phyloP scores from a whole-genome alignment of 2,888 invertebrate genomes.

The Uloborus plumipes region DNA sequence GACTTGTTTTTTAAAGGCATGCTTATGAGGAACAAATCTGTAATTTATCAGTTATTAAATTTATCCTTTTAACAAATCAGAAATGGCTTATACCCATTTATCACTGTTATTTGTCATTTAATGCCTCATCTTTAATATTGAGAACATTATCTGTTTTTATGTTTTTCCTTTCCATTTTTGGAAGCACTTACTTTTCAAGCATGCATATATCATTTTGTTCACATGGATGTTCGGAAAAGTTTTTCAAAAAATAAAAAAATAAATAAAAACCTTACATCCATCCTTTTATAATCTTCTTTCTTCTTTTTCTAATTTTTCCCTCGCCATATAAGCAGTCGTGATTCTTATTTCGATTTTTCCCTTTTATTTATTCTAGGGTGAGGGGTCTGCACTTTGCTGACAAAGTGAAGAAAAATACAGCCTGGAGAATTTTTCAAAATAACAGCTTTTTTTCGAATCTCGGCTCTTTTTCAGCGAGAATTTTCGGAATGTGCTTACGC shows the following conservation, averaged over 20 bases:
- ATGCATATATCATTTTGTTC: too few relatives aligned
- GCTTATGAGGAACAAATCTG: too few relatives aligned
- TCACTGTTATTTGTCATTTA: slow-evolving; percentile 5
- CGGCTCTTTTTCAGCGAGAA: neutral
- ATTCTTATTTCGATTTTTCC: neutral
- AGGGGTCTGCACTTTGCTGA: neutral
- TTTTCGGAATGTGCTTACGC: slow-evolving; percentile 25
- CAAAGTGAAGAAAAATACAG: too few relatives aligned
- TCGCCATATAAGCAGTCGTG: neutral
- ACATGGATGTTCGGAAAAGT: neutral
- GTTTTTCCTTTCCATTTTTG: neutral
- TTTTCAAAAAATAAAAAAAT: neutral
- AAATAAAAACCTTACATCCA: neutral
- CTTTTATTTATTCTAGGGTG: neutral
- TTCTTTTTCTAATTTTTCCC: neutral
- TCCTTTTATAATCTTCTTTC: neutral
- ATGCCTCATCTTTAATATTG: slow-evolving; percentile 14
- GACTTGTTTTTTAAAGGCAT: too few relatives aligned
- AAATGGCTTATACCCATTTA: too few relatives aligned
- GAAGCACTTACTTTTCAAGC: neutral
- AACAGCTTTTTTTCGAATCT: neutral
- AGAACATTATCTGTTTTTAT: neutral
- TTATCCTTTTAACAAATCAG: too few relatives aligned
- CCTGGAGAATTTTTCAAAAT: slow-evolving; percentile 4
- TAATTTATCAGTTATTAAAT: too few relatives aligned